Evolutionary conservation across 2,113 vertebrate genomes (phyloP).

Genomic region (Takifugu bimaculatus): DNA sequence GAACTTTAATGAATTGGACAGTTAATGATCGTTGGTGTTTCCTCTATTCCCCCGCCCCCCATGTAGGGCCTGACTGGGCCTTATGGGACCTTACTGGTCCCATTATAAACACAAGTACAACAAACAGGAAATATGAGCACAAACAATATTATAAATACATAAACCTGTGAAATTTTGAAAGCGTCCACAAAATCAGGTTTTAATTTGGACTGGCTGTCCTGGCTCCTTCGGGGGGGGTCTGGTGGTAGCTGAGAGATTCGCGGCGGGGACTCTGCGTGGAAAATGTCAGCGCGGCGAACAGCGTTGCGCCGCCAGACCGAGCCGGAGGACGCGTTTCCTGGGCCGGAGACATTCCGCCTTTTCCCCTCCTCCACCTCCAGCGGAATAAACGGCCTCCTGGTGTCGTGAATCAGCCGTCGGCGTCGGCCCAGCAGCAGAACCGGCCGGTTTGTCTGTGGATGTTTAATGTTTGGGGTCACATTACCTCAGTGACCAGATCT

Average conservation of each 20-base stretch:
- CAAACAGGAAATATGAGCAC: too few species aligned
- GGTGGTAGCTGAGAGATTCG: constrained; percentile 4
- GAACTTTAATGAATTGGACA: neutral
- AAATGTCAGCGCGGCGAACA: constrained; percentile 36
- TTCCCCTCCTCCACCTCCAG: constrained; percentile 29
- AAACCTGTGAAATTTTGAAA: too few species aligned
- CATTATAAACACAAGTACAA: too few species aligned
- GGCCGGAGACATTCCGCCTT: constrained; percentile 42
- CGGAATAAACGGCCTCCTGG: constrained; percentile 35
- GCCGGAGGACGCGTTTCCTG: constrained; percentile 37
- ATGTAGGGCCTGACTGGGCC: too few species aligned
- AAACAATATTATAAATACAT: too few species aligned
- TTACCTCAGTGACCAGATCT: constrained; percentile 74
- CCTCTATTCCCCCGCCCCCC: too few species aligned
- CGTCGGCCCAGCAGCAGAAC: constrained; percentile 16
- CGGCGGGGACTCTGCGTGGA: constrained; percentile 14
- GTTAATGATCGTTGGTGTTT: too few species aligned
- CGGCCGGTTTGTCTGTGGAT: constrained; percentile 36
- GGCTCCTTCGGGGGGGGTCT: neutral
- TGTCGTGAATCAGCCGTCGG: constrained; percentile 67
- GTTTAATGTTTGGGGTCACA: constrained; percentile 55
- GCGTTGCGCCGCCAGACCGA: constrained; percentile 1
- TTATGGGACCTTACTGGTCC: too few species aligned
- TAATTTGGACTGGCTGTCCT: constrained; percentile 5
- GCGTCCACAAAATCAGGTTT: neutral